A percentile compares a stretch with the other conserved stretches of the same genome.
Conservation (phyloP, 2,888 invertebrate genomes). For the Phymatocera aterrima region DNA sequence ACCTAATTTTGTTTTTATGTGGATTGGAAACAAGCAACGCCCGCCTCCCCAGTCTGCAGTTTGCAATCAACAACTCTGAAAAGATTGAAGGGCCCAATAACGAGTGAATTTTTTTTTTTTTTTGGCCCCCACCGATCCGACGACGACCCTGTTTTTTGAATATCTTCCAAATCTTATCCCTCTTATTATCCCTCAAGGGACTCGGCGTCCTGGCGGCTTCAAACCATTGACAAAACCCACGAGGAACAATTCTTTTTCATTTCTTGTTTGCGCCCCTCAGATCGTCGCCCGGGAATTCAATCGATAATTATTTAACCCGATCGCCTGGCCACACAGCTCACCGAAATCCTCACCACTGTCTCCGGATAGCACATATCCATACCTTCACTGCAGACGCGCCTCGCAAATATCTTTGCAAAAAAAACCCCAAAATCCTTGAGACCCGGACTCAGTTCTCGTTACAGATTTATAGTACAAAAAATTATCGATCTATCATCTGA, state of each 20-base stretch:
- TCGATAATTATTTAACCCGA: conserved; percentile 42
- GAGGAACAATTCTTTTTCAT: not conserved
- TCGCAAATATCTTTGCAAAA: not conserved
- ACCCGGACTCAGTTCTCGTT: not conserved
- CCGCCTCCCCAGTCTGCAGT: too few species aligned
- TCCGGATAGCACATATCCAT: not conserved
- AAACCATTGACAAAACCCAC: conserved; percentile 18
- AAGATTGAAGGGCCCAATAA: not conserved
- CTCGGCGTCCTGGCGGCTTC: conserved; percentile 20
- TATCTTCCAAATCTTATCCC: conserved; percentile 18
- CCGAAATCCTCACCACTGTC: not conserved
- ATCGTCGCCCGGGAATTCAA: conserved; percentile 39
- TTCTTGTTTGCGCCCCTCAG: not conserved
- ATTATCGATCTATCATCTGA: not conserved
- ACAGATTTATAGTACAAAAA: not conserved
- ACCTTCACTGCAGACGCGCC: not conserved
- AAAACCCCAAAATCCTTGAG: not conserved
- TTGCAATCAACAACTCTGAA: conserved; percentile 20
- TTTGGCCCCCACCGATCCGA: not conserved
- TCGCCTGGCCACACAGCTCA: not conserved
- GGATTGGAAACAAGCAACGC: conserved; percentile 35
- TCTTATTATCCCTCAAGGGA: conserved; percentile 20
- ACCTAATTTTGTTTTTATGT: conserved; percentile 5
- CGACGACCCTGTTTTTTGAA: not conserved
- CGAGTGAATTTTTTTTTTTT: not conserved